These are phyloP conservation scores for Lypha dubia DNA, from an alignment of 2,888 invertebrate species.

Conservation along the genomic window DNA sequence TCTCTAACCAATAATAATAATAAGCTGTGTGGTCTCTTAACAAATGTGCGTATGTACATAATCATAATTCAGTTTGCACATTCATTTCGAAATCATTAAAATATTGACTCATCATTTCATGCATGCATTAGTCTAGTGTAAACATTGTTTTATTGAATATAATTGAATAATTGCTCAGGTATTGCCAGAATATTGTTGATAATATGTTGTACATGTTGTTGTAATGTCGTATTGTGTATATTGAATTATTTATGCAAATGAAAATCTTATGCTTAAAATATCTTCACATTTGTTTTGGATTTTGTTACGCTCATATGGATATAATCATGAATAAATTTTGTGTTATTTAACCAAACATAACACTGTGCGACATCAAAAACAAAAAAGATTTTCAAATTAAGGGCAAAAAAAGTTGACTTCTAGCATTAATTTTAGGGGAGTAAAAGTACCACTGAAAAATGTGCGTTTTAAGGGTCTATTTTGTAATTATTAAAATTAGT, in stretches of 20 bases:
- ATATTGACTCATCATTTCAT: neutral
- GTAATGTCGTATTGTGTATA: neutral
- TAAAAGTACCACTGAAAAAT: too few relatives aligned
- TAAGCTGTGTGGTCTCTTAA: neutral
- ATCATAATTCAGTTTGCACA: neutral
- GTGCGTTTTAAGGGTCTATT: too few relatives aligned
- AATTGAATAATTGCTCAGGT: conserved; percentile 28
- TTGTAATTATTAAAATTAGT: too few relatives aligned
- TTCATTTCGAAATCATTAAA: conserved; percentile 2
- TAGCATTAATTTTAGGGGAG: too few relatives aligned
- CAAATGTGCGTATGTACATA: neutral
- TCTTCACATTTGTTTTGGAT: conserved; percentile 1
- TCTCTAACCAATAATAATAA: neutral
- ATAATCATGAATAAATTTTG: conserved; percentile 12
- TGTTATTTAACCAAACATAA: neutral
- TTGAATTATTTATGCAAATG: neutral
- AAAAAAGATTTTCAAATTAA: too few relatives aligned
- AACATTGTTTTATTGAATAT: conserved; percentile 24
- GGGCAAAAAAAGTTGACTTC: too few relatives aligned
- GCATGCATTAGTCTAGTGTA: conserved; percentile 10
- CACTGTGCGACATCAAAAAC: too few relatives aligned
- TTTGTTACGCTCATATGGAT: neutral
- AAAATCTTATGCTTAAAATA: neutral
- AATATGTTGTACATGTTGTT: too few relatives aligned
- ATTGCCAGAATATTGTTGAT: conserved; percentile 1